Base-by-base conservation (phyloP, 1,140 invertebrate genomes). In the Trichonephila inaurata region DNA sequence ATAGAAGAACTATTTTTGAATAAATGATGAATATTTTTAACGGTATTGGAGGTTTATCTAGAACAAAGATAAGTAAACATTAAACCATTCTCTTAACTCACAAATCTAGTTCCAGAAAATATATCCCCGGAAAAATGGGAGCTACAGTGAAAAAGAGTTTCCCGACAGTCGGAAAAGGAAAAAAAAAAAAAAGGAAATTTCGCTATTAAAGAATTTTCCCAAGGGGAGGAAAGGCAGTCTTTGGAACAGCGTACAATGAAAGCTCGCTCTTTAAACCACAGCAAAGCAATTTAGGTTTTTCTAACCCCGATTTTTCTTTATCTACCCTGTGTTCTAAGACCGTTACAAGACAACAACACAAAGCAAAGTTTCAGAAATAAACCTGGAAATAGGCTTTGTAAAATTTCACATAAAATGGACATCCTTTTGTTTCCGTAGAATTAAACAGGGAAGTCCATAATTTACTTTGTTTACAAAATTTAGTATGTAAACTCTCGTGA, bases 181-280 rank as follows among this genome's bases (percentile, higher is more conserved):
- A 28, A 28, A 28, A n/a, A 28, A 28, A 28, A 58, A 85, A 85
- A 85, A 40, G 33, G 58, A 60, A 51, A 58, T 58, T 85, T 51
- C 44, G 82, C 44, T 85, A 58, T 77, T 77, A 64, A 87, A 87
- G 85, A 10, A 64, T 14, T 60, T 83, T 77, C 28, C 85, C 61
- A 21, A 87, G 28, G 44, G 61, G 85, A 16, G 28, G 58, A 64
- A 64, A 87, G 7, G n/a, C 28, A 64, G 58, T 64, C 85, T 40
- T 61, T 19, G 51, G 61, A 87, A 87, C 51, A 87, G 61, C 28
- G 21, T 40, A 33, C 61, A 62, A 62, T 62, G 61, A 87, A 87
- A 64, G 28, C 58, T 64, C 51, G n/a, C 61, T 33, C 60, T 62
- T 87, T 87, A 64, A 87, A 87, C 85, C 85, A 62, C 85, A 87